Conservation (phyloP, 2,113 vertebrate genomes). For the Arothron firmamentum region DNA sequence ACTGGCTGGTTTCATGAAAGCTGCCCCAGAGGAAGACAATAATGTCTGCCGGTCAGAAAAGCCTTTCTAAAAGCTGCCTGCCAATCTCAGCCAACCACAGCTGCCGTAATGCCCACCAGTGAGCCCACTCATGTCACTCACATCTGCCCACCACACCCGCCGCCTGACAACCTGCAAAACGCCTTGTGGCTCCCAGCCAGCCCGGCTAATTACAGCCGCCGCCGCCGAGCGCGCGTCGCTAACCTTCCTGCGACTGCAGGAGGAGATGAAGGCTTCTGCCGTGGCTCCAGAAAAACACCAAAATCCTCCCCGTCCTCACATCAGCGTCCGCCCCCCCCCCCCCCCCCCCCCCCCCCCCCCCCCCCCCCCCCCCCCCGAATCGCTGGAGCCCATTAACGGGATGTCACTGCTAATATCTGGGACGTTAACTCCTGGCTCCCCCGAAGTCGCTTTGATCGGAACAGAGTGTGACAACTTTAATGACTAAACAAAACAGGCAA, state of each 20-base stretch:
- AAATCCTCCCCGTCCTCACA: slow-evolving; percentile 1
- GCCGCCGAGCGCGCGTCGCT: slow-evolving; percentile 29
- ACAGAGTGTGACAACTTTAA: slow-evolving; percentile 68
- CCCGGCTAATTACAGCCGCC: slow-evolving; percentile 33
- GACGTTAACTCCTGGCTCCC: slow-evolving; percentile 51
- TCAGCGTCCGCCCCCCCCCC: slow-evolving; percentile 5
- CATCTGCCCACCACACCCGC: slow-evolving; percentile 30
- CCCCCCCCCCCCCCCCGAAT: slow-evolving; percentile 11
- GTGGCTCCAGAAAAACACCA: slow-evolving; percentile 2
- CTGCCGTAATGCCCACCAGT: slow-evolving; percentile 37
- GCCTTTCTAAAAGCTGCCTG: slow-evolving; percentile 50
- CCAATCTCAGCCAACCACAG: slow-evolving; percentile 56
- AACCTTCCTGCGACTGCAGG: slow-evolving; percentile 13
- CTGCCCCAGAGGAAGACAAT: slow-evolving; percentile 32
- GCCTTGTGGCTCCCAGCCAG: slow-evolving; percentile 28
- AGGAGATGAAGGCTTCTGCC: slow-evolving; percentile 12
- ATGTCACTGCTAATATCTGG: slow-evolving; percentile 56
- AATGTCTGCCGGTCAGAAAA: slow-evolving; percentile 48
- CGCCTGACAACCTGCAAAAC: slow-evolving; percentile 52
- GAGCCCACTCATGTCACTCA: slow-evolving; percentile 59
- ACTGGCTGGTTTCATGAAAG: slow-evolving; percentile 37
- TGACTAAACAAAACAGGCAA: slow-evolving; percentile 63
- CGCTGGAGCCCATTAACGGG: slow-evolving; percentile 54
- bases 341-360: slow-evolving; percentile 3
- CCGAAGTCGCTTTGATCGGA: slow-evolving; percentile 62